These are phyloP conservation scores for Acanthococcus lagerstroemiae DNA, from an alignment of 2,888 invertebrate genomes.

Conservation along the genomic window DNA sequence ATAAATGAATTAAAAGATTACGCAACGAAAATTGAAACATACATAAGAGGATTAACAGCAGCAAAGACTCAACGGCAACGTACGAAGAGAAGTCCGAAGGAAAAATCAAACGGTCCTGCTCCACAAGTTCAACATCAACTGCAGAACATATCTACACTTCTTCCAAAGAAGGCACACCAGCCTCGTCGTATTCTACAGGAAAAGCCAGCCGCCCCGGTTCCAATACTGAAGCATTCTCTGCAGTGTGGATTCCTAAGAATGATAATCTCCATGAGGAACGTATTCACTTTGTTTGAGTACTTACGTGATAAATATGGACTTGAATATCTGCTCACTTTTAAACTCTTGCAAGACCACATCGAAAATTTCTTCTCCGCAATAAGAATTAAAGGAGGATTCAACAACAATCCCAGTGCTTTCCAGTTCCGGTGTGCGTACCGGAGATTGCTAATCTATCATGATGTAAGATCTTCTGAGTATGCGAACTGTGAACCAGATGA, in stretches of 20 bases:
- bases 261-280: neutral
- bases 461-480: neutral
- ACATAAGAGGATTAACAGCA: too few species aligned
- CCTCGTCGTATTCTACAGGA: neutral
- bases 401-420: neutral
- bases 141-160: neutral
- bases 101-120: neutral
- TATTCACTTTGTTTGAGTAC: neutral
- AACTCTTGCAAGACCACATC: neutral
- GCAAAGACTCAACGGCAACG: too few species aligned
- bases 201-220: neutral
- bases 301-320: neutral
- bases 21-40: too few species aligned
- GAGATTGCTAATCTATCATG: neutral
- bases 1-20: too few species aligned
- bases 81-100: neutral
- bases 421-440: neutral
- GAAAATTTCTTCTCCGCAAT: neutral
- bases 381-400: neutral
- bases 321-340: neutral
- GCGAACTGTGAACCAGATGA: neutral
- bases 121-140: neutral
- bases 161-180: neutral
- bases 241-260: neutral
- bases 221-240: neutral